phyloP scores from a whole-genome alignment of 2,888 invertebrate species.

The Helleia helle region DNA sequence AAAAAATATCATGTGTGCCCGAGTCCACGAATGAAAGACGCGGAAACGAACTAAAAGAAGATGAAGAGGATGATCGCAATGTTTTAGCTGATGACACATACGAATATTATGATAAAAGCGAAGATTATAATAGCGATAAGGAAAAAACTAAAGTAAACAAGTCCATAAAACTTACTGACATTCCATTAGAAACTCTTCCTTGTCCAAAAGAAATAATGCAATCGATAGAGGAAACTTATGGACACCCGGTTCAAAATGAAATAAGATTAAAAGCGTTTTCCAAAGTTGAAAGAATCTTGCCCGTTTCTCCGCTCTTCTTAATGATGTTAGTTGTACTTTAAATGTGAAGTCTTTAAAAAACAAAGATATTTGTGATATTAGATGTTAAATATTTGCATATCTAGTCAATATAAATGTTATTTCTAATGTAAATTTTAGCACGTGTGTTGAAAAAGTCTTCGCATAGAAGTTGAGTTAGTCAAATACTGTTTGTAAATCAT shows the following conservation, averaged over 20 bases:
- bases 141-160: slow-evolving; percentile 37
- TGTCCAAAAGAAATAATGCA: slow-evolving; percentile 64
- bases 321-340: slow-evolving; percentile 31
- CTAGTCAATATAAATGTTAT: slow-evolving; percentile 23
- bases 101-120: slow-evolving; percentile 56
- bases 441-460: slow-evolving; percentile 10
- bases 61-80: slow-evolving; percentile 37
- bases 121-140: slow-evolving; percentile 43
- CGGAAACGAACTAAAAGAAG: slow-evolving; percentile 37
- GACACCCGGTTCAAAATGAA: slow-evolving; percentile 63
- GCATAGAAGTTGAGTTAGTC: not conserved
- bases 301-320: slow-evolving; percentile 35
- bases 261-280: slow-evolving; percentile 62
- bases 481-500: not conserved
- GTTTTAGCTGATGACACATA: slow-evolving; percentile 48
- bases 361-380: slow-evolving; percentile 64
- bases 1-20: slow-evolving; percentile 81
- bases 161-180: slow-evolving; percentile 50
- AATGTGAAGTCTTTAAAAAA: slow-evolving; percentile 23
- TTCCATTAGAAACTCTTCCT: slow-evolving; percentile 55
- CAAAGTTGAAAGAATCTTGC: slow-evolving; percentile 32
- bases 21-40: slow-evolving; percentile 51
- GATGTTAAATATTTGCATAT: slow-evolving; percentile 44
- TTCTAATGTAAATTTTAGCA: slow-evolving; percentile 17
- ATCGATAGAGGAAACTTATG: slow-evolving; percentile 55